These are phyloP conservation scores for Caiman crocodilus DNA, from an alignment of 2,797 vertebrate species.

Conservation along the genomic window DNA sequence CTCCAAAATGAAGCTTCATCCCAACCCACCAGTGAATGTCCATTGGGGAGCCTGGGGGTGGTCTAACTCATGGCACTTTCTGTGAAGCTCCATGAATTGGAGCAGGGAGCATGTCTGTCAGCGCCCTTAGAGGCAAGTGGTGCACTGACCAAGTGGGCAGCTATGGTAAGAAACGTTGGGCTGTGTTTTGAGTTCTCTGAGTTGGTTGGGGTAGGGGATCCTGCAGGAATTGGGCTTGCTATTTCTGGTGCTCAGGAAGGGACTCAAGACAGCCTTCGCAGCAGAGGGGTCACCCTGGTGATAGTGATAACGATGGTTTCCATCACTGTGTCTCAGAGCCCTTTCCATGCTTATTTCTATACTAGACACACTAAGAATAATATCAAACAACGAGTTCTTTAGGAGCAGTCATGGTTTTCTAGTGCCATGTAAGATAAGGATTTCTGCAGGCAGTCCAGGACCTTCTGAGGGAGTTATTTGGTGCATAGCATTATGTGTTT, in stretches of 20 bases:
- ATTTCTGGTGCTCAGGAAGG: background rate
- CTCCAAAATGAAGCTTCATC: too few relatives aligned
- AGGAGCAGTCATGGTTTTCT: background rate
- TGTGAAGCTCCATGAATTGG: too few relatives aligned
- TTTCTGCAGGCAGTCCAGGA: background rate
- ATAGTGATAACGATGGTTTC: background rate
- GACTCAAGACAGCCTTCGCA: background rate
- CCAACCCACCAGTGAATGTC: too few relatives aligned
- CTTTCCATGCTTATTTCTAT: background rate
- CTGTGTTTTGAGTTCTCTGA: background rate
- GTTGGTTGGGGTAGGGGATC: background rate
- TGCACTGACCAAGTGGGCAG: background rate
- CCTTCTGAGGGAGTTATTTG: constrained; percentile 28
- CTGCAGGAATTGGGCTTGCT: background rate
- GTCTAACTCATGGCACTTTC: too few relatives aligned
- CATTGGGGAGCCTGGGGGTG: too few relatives aligned
- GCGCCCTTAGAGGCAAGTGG: too few relatives aligned
- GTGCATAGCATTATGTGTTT: background rate
- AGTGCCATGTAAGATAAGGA: background rate
- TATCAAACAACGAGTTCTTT: background rate
- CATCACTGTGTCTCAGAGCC: background rate
- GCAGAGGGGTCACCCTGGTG: background rate
- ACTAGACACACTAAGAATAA: background rate
- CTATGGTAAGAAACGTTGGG: background rate
- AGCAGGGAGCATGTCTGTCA: too few relatives aligned